These are phyloP conservation scores for Parauchenoglanis punctatus DNA, from an alignment of 2,797 vertebrate genomes.

Conservation along the genomic window DNA sequence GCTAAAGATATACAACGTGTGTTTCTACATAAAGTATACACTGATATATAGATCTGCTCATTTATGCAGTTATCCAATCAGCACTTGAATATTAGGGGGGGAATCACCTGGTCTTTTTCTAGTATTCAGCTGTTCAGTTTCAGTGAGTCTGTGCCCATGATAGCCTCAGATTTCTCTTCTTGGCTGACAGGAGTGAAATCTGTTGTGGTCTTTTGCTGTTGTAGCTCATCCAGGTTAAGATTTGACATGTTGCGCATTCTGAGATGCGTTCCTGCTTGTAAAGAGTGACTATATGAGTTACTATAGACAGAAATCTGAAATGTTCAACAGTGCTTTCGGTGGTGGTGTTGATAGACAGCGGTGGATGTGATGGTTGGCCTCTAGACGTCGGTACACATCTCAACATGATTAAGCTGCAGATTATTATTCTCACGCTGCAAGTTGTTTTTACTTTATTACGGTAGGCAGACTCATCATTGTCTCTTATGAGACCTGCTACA, in stretches of 20 bases:
- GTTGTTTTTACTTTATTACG: background rate
- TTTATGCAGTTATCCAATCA: background rate
- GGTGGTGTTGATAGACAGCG: background rate
- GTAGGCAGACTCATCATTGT: background rate
- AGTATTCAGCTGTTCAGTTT: background rate
- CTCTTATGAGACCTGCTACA: background rate
- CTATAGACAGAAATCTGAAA: background rate
- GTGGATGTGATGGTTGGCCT: background rate
- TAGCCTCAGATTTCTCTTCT: no score
- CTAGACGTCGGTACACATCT: background rate
- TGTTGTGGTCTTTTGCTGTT: background rate
- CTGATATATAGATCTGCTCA: background rate
- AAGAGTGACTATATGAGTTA: background rate
- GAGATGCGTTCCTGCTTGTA: background rate
- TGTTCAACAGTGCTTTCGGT: background rate
- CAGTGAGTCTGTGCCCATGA: no score
- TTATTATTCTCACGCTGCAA: background rate
- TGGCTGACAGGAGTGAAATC: no score
- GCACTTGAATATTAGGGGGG: no score
- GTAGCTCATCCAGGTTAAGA: background rate
- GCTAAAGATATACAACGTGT: background rate
- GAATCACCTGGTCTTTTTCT: background rate
- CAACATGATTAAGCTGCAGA: no score
- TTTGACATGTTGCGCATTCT: background rate
- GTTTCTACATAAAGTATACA: background rate